Evolutionary conservation across 2,888 invertebrate species (phyloP).

Genomic region (Notocelia uddmanniana): DNA sequence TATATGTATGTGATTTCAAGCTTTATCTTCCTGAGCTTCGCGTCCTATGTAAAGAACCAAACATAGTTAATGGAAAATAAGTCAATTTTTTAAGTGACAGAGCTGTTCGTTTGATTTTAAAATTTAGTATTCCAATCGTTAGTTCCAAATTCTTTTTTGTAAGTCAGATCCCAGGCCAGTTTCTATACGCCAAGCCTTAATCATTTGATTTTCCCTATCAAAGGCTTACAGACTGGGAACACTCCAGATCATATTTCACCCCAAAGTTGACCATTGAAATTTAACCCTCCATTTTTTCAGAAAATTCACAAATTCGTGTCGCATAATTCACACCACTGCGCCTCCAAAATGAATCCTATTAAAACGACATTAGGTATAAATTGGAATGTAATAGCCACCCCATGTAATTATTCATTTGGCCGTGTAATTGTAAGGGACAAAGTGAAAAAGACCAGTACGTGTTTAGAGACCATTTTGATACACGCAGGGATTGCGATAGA

Average conservation of each 20-base stretch:
- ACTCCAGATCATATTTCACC: slow-evolving; percentile 20
- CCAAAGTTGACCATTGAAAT: slow-evolving; percentile 20
- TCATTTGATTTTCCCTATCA: slow-evolving; percentile 11
- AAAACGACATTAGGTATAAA: neutral
- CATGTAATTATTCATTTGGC: slow-evolving; percentile 37
- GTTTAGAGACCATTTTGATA: slow-evolving; percentile 35
- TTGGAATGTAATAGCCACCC: slow-evolving; percentile 1
- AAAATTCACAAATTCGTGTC: slow-evolving; percentile 21
- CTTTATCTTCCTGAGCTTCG: no score
- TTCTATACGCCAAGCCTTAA: neutral
- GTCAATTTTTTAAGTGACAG: no score
- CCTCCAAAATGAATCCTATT: slow-evolving; percentile 8
- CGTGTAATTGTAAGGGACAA: slow-evolving; percentile 33
- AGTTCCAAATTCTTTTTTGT: no score
- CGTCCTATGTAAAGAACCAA: no score
- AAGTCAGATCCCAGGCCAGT: no score
- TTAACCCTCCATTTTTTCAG: slow-evolving; percentile 19
- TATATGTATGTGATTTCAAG: no score
- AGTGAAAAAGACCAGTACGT: slow-evolving; percentile 34
- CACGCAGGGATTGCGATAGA: slow-evolving; percentile 21
- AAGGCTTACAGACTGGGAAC: neutral
- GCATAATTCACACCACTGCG: neutral
- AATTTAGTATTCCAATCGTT: no score
- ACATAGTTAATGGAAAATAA: no score
- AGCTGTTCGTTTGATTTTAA: no score